phyloP scores from a whole-genome alignment of 2,888 invertebrate genomes.

The Gymnoscelis rufifasciata region DNA sequence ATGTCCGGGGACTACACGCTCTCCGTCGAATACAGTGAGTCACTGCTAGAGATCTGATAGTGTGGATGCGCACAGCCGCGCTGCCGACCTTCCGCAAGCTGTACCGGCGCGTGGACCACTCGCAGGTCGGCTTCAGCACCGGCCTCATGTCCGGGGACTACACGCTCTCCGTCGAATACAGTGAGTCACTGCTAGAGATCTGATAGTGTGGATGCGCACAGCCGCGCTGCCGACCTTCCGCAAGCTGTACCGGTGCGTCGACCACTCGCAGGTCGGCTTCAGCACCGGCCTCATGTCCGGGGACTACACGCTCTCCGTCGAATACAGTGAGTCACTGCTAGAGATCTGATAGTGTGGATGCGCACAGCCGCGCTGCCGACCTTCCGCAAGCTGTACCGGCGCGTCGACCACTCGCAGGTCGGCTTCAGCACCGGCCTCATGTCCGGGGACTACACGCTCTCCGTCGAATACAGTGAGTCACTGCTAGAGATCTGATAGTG shows the following conservation, averaged over 20 bases:
- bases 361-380: too few relatives aligned
- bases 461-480: conserved; percentile 83
- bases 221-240: too few relatives aligned
- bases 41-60: neutral
- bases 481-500: neutral
- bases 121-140: conserved; percentile 76
- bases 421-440: conserved; percentile 85
- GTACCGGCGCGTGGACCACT: conserved; percentile 91
- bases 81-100: conserved; percentile 43
- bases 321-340: conserved; percentile 81
- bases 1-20: conserved; percentile 86
- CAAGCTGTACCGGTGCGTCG: conserved; percentile 87
- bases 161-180: conserved; percentile 83
- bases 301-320: conserved; percentile 82
- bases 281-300: conserved; percentile 86
- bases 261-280: conserved; percentile 83
- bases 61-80: neutral
- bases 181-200: conserved; percentile 66
- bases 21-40: conserved; percentile 84
- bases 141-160: conserved; percentile 89
- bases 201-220: neutral
- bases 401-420: conserved; percentile 84
- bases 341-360: neutral
- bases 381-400: conserved; percentile 82
- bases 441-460: conserved; percentile 84